Conservation (phyloP, 2,113 vertebrate genomes). For the Candoia aspera region DNA sequence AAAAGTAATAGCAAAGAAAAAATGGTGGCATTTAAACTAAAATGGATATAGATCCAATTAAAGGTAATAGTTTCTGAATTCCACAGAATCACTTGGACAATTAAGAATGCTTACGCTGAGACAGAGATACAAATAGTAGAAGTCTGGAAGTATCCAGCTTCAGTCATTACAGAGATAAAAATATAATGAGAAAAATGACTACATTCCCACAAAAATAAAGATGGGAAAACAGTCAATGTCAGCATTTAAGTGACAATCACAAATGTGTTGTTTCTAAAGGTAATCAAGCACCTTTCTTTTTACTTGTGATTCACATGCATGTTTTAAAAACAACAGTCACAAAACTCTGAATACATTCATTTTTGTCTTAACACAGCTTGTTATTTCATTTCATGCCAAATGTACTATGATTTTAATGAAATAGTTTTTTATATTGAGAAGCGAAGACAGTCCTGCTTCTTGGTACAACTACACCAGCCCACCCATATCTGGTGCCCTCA, state of each 20-base stretch:
- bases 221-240: background rate
- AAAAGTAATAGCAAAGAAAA: background rate
- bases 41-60: background rate
- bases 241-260: background rate
- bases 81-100: background rate
- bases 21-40: background rate
- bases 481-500: no score
- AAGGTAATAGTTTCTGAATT: background rate
- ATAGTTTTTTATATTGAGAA: background rate
- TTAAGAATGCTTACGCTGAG: background rate
- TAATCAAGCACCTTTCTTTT: background rate
- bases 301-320: background rate
- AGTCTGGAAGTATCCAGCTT: background rate
- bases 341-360: background rate
- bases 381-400: background rate
- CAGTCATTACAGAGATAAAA: no score
- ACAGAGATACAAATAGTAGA: no score
- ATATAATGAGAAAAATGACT: no score
- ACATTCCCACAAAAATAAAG: background rate
- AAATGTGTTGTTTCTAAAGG: background rate
- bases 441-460: background rate
- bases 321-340: background rate
- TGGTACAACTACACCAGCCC: background rate
- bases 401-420: background rate
- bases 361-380: background rate